Evolutionary conservation across 2,888 invertebrate species (phyloP).

Genomic region (Drosophila infuscata): DNA sequence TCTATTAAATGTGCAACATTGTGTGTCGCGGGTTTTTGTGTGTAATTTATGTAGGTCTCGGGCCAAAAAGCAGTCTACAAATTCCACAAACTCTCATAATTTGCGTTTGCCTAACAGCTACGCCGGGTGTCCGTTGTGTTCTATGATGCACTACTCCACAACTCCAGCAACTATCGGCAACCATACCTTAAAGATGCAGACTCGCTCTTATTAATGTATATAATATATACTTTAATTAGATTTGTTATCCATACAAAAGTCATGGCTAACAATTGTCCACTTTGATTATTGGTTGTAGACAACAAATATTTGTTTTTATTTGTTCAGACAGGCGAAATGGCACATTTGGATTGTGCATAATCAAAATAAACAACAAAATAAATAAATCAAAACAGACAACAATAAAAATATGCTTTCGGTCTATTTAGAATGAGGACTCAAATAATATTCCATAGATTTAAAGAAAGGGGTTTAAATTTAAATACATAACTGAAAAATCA

Average conservation of each 20-base stretch:
- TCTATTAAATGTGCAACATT: slow-evolving; percentile 12
- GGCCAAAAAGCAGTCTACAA: slow-evolving; percentile 53
- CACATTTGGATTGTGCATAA: background rate
- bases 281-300: background rate
- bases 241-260: background rate
- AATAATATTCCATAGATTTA: background rate
- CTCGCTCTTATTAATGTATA: background rate
- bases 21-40: slow-evolving; percentile 5
- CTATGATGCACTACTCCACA: slow-evolving; percentile 1
- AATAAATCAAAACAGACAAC: too few species aligned
- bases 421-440: background rate
- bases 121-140: slow-evolving; percentile 7
- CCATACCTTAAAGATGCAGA: background rate
- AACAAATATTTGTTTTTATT: too few species aligned
- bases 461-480: background rate
- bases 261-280: background rate
- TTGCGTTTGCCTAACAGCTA: slow-evolving; percentile 31
- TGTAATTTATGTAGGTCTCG: slow-evolving; percentile 57
- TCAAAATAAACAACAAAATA: too few species aligned
- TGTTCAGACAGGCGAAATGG: too few species aligned
- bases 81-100: slow-evolving; percentile 54
- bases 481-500: background rate
- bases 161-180: slow-evolving; percentile 17
- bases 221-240: background rate
- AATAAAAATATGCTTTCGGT: background rate